These are phyloP conservation scores for Myxocyprinus asiaticus DNA, from an alignment of 2,113 vertebrate genomes.

Conservation along the genomic window DNA sequence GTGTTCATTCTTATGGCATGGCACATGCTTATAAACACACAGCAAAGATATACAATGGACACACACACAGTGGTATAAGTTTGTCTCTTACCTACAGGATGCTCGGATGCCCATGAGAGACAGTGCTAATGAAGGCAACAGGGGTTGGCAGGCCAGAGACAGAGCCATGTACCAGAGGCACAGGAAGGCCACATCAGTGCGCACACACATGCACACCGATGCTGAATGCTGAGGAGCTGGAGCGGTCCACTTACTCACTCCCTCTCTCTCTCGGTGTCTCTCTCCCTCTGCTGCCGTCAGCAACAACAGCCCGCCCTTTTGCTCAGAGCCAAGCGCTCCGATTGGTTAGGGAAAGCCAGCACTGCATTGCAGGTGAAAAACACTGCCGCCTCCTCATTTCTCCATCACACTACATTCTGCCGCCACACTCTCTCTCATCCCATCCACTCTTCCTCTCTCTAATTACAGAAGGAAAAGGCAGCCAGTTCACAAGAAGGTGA, in stretches of 20 bases:
- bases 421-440: conserved; percentile 17
- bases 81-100: conserved; percentile 81
- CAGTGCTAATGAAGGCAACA: conserved; percentile 49
- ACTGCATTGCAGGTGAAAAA: conserved; percentile 90
- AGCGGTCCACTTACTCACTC: neutral
- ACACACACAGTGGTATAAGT: neutral
- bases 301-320: conserved; percentile 61
- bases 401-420: neutral
- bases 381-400: conserved; percentile 51
- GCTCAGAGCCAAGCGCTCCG: conserved; percentile 61
- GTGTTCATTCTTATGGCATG: neutral
- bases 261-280: neutral
- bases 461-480: neutral
- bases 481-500: neutral
- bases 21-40: neutral
- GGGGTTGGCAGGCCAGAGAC: conserved; percentile 64
- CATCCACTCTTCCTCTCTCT: neutral
- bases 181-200: conserved; percentile 42
- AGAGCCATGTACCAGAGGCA: conserved; percentile 64
- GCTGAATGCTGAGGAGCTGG: conserved; percentile 12
- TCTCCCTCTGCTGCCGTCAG: conserved; percentile 65
- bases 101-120: conserved; percentile 85
- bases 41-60: neutral
- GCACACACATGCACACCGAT: conserved; percentile 40
- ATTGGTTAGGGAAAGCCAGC: conserved; percentile 78